Evolutionary conservation across 2,797 vertebrate genomes (phyloP), one percentile per base, ranked within the genome.

Genomic region (Onychomys leucogaster): DNA sequence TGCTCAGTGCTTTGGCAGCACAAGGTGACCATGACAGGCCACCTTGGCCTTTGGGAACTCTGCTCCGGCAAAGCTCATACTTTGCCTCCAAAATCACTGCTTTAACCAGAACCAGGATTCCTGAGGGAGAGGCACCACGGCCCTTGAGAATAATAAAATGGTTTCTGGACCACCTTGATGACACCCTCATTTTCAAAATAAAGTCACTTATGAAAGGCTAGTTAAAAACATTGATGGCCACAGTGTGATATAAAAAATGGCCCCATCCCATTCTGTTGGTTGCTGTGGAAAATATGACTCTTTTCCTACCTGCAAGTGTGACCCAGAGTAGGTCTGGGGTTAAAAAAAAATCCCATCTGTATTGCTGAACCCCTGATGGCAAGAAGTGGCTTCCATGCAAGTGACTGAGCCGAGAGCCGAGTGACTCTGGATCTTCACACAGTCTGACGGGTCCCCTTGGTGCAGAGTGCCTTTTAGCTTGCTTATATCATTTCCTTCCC

Each of bases 381-480:
- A 63, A 90, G 78, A 95, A 95, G 81, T 86, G 94, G 85, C 81
- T 91, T 85, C 93, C 78, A 71, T 87, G 89, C 90, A 99, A 99
- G 99, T 78, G 99, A 99, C 98, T 0, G 99, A 99, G 98, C 99
- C 99, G 1, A 99, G 99, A 59, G 99, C 99, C 1, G 99, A 99
- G 98, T 98, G 99, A 97, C 99, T 99, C 59, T 98, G 99, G 82
- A 99, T 99, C 98, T 99, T 98, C 89, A 99, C 99, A 2, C 71
- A 34, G 93, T 88, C 77, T 0, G 27, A 71, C 6, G 43, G 73
- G 94, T 46, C 75, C 41, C 83, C 55, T 89, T 21, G 55, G 96
- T 85, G 75, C 98, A 76, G 34, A 82, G 97, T 96, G 97, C 91
- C 96, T 97, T 97, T 96, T 76, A 67, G 67, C 96, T 93, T 82